Percentiles rank a stretch among this genome's conserved stretches.
These are phyloP conservation scores for Himalopsyche kuldschensis DNA, from an alignment of 2,888 invertebrate species.

Conservation along the genomic window DNA sequence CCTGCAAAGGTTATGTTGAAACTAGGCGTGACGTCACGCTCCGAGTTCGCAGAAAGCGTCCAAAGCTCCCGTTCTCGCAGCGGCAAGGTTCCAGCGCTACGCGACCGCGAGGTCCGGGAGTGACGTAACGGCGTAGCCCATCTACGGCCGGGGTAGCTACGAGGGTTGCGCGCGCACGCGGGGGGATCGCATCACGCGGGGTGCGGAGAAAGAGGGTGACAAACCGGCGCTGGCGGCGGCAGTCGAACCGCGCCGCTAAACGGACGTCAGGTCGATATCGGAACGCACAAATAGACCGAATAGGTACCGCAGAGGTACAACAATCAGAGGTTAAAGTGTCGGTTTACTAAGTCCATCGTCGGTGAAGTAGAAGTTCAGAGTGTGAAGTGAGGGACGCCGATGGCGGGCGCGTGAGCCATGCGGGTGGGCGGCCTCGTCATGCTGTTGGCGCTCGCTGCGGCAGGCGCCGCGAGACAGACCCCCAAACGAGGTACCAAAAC, in stretches of 20 bases:
- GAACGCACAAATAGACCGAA: constrained; percentile 15
- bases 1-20: not conserved
- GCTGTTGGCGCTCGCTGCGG: constrained; percentile 59
- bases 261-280: constrained; percentile 34
- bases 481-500: constrained; percentile 36
- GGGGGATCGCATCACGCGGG: constrained; percentile 43
- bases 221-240: constrained; percentile 20
- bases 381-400: constrained; percentile 10
- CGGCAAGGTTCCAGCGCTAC: constrained; percentile 3
- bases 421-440: constrained; percentile 60
- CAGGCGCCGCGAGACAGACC: constrained; percentile 48
- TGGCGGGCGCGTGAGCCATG: constrained; percentile 46
- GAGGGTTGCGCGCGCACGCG: constrained; percentile 43
- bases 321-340: not conserved
- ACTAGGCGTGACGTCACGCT: not conserved
- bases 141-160: constrained; percentile 1
- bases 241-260: constrained; percentile 25
- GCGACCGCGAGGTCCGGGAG: constrained; percentile 6
- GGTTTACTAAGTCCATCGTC: not conserved
- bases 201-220: constrained; percentile 45
- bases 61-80: not conserved
- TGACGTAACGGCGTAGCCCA: constrained; percentile 4
- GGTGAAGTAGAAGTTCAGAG: constrained; percentile 10
- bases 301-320: constrained; percentile 3
- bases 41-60: not conserved